These are phyloP conservation scores for Gambusia holbrooki DNA, from an alignment of 2,113 vertebrate species.

Conservation along the genomic window DNA sequence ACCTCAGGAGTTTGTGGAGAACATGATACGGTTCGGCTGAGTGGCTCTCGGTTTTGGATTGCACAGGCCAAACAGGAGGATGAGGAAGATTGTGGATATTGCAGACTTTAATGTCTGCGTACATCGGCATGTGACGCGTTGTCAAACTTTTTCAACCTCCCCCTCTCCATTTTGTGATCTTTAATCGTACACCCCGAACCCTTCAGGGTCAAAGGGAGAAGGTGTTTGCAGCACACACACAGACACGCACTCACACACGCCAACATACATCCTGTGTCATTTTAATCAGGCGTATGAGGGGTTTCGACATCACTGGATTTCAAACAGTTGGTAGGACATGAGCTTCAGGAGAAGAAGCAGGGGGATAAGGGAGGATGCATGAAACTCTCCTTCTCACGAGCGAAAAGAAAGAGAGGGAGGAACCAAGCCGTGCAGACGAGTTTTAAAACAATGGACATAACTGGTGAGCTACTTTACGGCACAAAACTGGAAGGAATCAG, in stretches of 20 bases:
- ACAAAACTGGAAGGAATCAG: neutral
- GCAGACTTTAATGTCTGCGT: constrained; percentile 28
- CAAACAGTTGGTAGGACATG: constrained; percentile 59
- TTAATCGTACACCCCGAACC: constrained; percentile 49
- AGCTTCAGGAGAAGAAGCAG: constrained; percentile 42
- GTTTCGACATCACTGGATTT: constrained; percentile 53
- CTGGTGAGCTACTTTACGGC: neutral
- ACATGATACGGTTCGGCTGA: constrained; percentile 40
- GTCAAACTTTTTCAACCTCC: constrained; percentile 25
- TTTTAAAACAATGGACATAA: constrained; percentile 21
- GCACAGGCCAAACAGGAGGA: constrained; percentile 52
- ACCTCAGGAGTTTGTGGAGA: constrained; percentile 48
- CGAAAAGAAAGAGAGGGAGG: constrained; percentile 10
- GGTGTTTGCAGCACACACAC: constrained; percentile 71
- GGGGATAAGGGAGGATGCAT: constrained; percentile 44
- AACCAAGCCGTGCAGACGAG: constrained; percentile 18
- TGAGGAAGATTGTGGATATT: constrained; percentile 49
- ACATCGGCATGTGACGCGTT: neutral
- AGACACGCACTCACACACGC: constrained; percentile 1
- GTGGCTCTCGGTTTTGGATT: constrained; percentile 52
- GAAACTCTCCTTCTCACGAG: constrained; percentile 21
- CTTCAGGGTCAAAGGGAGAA: constrained; percentile 68
- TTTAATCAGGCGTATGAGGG: constrained; percentile 58
- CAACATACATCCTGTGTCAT: constrained; percentile 60
- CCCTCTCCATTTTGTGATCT: constrained; percentile 49